Evolutionary conservation across 2,888 invertebrate genomes (phyloP).

Genomic region (Rhogogaster chlorosoma): DNA sequence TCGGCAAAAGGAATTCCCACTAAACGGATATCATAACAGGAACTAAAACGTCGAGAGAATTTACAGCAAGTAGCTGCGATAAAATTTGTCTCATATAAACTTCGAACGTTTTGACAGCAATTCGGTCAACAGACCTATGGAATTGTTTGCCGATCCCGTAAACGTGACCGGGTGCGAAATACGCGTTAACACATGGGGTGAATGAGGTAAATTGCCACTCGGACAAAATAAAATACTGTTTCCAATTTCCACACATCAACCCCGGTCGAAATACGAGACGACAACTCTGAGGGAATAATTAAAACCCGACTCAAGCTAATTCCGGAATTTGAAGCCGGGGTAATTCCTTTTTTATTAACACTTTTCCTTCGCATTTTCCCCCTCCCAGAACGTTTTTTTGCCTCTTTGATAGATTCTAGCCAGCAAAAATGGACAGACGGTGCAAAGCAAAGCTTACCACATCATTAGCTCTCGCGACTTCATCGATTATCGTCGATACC

Average conservation of each 20-base stretch:
- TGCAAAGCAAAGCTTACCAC: background rate
- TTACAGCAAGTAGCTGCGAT: conserved; percentile 4
- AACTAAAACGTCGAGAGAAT: background rate
- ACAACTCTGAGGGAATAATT: background rate
- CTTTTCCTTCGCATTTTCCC: background rate
- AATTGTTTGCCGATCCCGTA: conserved; percentile 36
- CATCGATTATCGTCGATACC: background rate
- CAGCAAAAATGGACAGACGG: background rate
- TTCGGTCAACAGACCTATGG: background rate
- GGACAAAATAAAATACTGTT: background rate
- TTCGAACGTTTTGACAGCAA: background rate
- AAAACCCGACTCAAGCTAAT: background rate
- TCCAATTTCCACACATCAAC: background rate
- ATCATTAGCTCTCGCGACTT: background rate
- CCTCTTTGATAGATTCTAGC: background rate
- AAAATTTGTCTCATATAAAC: conserved; percentile 29
- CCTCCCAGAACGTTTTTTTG: background rate
- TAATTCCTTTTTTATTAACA: background rate
- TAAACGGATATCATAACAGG: background rate
- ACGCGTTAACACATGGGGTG: conserved; percentile 23
- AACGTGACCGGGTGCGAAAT: conserved; percentile 44
- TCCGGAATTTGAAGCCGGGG: background rate
- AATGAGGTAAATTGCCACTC: conserved; percentile 15
- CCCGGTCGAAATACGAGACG: background rate
- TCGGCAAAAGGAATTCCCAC: background rate